A percentile compares a stretch with the other conserved stretches of the same genome.
Evolutionary conservation across 2,888 invertebrate genomes (phyloP).

Genomic region (Perithous albicinctus): DNA sequence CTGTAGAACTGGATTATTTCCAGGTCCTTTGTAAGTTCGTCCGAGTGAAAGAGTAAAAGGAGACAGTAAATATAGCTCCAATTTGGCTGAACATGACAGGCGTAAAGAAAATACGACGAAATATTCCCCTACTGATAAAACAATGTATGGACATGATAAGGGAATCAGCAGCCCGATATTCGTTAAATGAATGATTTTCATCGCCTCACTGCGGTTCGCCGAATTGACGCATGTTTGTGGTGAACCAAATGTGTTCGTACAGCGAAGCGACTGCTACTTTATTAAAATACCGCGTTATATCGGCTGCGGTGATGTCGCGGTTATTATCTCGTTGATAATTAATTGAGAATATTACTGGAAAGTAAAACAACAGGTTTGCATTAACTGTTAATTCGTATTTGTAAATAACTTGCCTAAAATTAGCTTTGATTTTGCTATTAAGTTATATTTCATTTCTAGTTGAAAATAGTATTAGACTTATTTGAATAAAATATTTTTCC

Average conservation of each 20-base stretch:
- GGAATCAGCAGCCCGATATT: not conserved
- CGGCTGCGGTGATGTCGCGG: slow-evolving; percentile 19
- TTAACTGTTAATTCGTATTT: not conserved
- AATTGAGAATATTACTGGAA: not conserved
- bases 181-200: slow-evolving; percentile 21
- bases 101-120: not conserved
- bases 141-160: not conserved
- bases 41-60: not conserved
- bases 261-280: not conserved
- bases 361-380: not conserved
- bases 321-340: slow-evolving; percentile 17
- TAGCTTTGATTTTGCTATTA: too few species aligned
- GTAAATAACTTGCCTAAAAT: not conserved
- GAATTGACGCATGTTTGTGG: slow-evolving; percentile 16
- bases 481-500: not conserved
- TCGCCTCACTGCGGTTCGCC: slow-evolving; percentile 24
- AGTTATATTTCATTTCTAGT: not conserved
- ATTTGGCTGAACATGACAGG: not conserved
- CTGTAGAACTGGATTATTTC: slow-evolving; percentile 11
- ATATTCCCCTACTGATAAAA: not conserved
- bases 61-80: not conserved
- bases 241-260: not conserved
- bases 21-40: not conserved
- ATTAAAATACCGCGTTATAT: slow-evolving; percentile 14
- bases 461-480: not conserved